Percentiles rank a stretch among this genome's conserved stretches.
phyloP scores from a whole-genome alignment of 2,797 vertebrate genomes.

The Tenualosa ilisha region DNA sequence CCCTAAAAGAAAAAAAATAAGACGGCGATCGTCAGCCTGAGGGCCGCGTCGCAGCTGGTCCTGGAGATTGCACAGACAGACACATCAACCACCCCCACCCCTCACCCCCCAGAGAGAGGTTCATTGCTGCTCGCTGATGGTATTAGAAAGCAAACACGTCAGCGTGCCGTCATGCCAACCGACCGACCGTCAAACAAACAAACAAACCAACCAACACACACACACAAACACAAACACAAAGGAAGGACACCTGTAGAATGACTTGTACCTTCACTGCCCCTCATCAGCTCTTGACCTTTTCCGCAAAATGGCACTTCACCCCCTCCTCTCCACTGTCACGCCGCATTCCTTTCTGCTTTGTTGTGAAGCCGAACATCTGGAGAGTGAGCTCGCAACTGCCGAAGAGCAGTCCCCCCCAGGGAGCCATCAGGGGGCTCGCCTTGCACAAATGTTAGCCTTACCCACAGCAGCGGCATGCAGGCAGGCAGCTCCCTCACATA shows the following conservation, averaged over 20 bases:
- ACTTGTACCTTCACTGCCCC: neutral
- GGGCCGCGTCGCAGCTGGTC: neutral
- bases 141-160: neutral
- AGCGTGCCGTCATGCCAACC: neutral
- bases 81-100: neutral
- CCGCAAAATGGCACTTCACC: neutral
- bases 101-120: neutral
- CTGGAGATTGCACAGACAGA: neutral
- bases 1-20: neutral
- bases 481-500: neutral
- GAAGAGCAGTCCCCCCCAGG: neutral
- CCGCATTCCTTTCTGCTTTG: neutral
- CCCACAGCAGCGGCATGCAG: neutral
- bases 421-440: neutral
- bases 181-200: neutral
- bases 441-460: slow-evolving; percentile 25
- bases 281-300: neutral
- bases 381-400: neutral
- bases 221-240: neutral
- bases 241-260: slow-evolving; percentile 7
- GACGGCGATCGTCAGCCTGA: neutral
- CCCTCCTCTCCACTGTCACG: neutral
- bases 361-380: slow-evolving; percentile 18
- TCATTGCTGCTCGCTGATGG: neutral
- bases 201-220: neutral